A percentile compares a stretch with the other conserved stretches of the same genome.
These are phyloP conservation scores for Osmoderma eremita DNA, from an alignment of 2,888 invertebrate species.

Conservation along the genomic window DNA sequence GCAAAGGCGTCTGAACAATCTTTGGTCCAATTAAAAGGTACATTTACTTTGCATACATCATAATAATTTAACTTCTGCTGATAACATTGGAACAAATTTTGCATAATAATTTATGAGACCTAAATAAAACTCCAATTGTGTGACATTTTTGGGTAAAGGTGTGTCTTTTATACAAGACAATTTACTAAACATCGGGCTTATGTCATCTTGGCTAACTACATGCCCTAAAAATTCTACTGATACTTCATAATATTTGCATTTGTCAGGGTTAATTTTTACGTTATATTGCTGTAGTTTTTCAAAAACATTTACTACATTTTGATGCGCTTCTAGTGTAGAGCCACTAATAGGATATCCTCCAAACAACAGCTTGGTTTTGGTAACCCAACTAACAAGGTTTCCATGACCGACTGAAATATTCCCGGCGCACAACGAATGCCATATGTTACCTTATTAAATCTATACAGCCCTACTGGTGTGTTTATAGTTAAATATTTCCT, in stretches of 20 bases:
- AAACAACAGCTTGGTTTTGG: constrained; percentile 41
- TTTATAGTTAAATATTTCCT: constrained; percentile 52
- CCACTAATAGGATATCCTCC: constrained; percentile 49
- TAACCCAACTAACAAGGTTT: constrained; percentile 39
- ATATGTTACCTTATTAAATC: constrained; percentile 48
- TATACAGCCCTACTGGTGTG: constrained; percentile 50
- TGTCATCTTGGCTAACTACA: constrained; percentile 12
- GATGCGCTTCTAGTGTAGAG: constrained; percentile 30
- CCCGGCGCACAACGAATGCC: constrained; percentile 50
- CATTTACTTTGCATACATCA: too few relatives aligned
- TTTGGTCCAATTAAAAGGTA: constrained; percentile 36
- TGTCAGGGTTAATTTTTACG: constrained; percentile 47
- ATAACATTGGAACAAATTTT: constrained; percentile 44
- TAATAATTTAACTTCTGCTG: constrained; percentile 39
- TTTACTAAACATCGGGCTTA: too few relatives aligned
- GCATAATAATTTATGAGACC: constrained; percentile 45
- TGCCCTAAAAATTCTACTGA: constrained; percentile 48
- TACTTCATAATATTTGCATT: constrained; percentile 45
- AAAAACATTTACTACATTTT: constrained; percentile 40
- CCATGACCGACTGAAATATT: constrained; percentile 47
- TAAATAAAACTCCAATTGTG: constrained; percentile 41
- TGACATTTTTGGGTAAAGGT: constrained; percentile 42
- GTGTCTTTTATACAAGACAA: too few relatives aligned
- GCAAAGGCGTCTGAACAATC: constrained; percentile 42
- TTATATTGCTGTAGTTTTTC: constrained; percentile 41